These are phyloP conservation scores for Xestia xanthographa DNA, from an alignment of 2,888 invertebrate genomes.

Conservation along the genomic window DNA sequence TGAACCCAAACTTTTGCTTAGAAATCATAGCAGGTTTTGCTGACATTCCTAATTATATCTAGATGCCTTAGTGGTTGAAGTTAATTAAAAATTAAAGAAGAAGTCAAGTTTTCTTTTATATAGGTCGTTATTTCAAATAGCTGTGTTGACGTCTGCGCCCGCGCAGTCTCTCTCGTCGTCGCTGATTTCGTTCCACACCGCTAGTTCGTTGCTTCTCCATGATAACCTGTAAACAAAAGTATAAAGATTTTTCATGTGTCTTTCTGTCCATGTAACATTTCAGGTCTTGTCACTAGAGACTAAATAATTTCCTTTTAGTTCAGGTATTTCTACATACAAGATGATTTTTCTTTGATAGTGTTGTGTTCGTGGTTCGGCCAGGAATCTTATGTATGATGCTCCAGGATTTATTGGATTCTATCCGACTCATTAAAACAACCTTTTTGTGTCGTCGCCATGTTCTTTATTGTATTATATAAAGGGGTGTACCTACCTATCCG, in stretches of 20 bases:
- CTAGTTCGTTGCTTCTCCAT: neutral
- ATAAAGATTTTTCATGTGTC: constrained; percentile 40
- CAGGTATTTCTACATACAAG: neutral
- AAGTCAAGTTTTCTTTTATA: neutral
- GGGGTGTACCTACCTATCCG: too few relatives aligned
- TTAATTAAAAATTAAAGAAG: neutral
- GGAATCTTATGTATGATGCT: too few relatives aligned
- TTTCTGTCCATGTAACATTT: neutral
- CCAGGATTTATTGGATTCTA: too few relatives aligned
- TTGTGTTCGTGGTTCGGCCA: too few relatives aligned
- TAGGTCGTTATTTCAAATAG: constrained; percentile 7
- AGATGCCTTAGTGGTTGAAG: neutral
- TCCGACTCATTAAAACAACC: too few relatives aligned
- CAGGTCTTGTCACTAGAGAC: neutral
- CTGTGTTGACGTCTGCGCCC: constrained; percentile 2
- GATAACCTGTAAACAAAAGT: constrained; percentile 51
- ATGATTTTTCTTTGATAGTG: too few relatives aligned
- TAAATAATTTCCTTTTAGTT: neutral
- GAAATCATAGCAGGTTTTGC: neutral
- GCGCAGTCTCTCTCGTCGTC: neutral
- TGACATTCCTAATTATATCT: neutral
- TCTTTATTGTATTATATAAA: too few relatives aligned
- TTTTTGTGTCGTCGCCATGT: too few relatives aligned
- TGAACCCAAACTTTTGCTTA: constrained; percentile 2
- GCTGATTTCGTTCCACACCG: neutral